A percentile compares a stretch with the other conserved stretches of the same genome.
Evolutionary conservation across 2,797 vertebrate species (phyloP).

Genomic region (Centropyge bicolor): DNA sequence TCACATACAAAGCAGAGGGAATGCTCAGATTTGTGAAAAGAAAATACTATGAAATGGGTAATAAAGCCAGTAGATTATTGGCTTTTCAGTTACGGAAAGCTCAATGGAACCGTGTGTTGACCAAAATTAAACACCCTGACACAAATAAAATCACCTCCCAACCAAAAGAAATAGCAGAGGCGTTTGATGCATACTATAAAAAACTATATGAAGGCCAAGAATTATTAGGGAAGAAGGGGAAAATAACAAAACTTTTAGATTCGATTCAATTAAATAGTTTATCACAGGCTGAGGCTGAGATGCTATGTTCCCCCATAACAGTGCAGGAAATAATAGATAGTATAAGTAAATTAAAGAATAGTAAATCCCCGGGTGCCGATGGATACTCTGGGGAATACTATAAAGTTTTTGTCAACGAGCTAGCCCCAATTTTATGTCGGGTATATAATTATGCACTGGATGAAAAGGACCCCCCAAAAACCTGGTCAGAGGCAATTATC

Average conservation of each 20-base stretch:
- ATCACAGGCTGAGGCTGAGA: not conserved
- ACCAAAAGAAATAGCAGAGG: not conserved
- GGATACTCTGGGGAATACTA: not conserved
- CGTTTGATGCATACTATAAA: not conserved
- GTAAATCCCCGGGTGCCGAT: not conserved
- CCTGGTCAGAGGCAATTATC: constrained; percentile 11
- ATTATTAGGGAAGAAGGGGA: no score
- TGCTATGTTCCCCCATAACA: not conserved
- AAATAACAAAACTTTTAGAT: not conserved
- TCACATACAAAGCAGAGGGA: not conserved
- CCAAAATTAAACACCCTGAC: no score
- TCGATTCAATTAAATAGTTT: not conserved
- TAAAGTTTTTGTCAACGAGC: not conserved
- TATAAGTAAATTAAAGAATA: not conserved
- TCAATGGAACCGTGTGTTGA: not conserved
- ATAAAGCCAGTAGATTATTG: not conserved
- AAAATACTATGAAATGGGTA: not conserved
- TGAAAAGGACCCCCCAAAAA: not conserved
- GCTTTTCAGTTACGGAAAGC: not conserved
- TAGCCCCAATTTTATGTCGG: not conserved
- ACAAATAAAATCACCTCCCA: not conserved
- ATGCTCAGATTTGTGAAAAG: not conserved
- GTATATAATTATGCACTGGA: constrained; percentile 5
- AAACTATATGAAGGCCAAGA: no score
- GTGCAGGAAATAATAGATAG: not conserved